Evolutionary conservation across 2,888 invertebrate species (phyloP).

Genomic region (Xanthorhoe spadicearia): DNA sequence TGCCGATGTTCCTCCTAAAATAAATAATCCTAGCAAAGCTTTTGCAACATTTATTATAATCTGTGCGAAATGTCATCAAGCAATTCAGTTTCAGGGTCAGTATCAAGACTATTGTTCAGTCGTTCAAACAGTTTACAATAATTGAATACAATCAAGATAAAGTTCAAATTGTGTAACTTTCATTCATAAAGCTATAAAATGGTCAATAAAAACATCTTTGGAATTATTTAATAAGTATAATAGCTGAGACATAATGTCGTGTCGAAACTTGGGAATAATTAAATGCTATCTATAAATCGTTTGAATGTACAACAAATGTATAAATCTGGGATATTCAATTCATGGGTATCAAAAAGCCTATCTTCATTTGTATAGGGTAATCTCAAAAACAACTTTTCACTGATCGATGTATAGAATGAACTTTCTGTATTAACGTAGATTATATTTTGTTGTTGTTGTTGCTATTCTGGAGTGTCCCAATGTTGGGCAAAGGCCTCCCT

Average conservation of each 20-base stretch:
- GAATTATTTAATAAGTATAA: not conserved
- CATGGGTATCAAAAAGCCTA: too few relatives aligned
- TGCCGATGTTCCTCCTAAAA: too few relatives aligned
- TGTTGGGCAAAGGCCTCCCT: too few relatives aligned
- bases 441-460: too few relatives aligned
- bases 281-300: not conserved
- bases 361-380: too few relatives aligned
- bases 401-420: too few relatives aligned
- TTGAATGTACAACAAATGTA: too few relatives aligned
- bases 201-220: slow-evolving; percentile 5
- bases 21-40: too few relatives aligned
- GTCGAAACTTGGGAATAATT: slow-evolving; percentile 15
- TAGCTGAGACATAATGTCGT: slow-evolving; percentile 2
- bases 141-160: slow-evolving; percentile 11
- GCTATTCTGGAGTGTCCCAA: too few relatives aligned
- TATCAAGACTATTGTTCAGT: slow-evolving; percentile 4
- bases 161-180: slow-evolving; percentile 17
- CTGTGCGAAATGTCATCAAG: not conserved
- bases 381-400: too few relatives aligned
- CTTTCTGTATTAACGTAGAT: too few relatives aligned
- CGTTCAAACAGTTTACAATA: slow-evolving; percentile 1
- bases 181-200: slow-evolving; percentile 12
- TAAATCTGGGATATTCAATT: too few relatives aligned
- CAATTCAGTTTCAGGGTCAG: slow-evolving; percentile 15
- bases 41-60: slow-evolving; percentile 4